These are phyloP conservation scores for Cryptops parisi DNA, from an alignment of 2,888 invertebrate species.

Conservation along the genomic window DNA sequence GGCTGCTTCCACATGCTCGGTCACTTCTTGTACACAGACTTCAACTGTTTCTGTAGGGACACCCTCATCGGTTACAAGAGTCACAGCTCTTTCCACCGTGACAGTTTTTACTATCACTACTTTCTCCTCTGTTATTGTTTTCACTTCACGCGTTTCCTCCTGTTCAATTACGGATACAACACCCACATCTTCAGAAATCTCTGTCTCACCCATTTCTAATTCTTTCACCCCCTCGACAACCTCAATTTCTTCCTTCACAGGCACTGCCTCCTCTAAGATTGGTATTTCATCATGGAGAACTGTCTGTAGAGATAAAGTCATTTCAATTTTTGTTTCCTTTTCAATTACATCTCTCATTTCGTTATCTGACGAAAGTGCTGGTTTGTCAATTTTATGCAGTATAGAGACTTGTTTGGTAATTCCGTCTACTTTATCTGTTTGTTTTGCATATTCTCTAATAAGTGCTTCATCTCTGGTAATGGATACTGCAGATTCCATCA, in stretches of 20 bases:
- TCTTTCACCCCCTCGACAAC: background rate
- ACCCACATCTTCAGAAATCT: background rate
- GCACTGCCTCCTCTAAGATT: background rate
- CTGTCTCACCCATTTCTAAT: background rate
- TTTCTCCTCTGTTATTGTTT: slow-evolving; percentile 33
- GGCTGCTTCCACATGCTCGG: slow-evolving; percentile 37
- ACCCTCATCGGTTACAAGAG: slow-evolving; percentile 14
- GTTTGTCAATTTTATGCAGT: background rate
- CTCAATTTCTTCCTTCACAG: background rate
- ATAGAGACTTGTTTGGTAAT: background rate
- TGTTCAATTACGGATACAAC: background rate
- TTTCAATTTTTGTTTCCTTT: background rate
- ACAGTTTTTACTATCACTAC: slow-evolving; percentile 32
- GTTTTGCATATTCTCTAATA: background rate
- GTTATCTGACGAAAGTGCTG: background rate
- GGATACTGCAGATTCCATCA: background rate
- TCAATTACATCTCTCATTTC: too few relatives aligned
- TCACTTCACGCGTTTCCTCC: too few relatives aligned
- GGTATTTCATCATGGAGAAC: background rate
- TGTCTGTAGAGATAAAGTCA: background rate
- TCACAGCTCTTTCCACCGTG: slow-evolving; percentile 42
- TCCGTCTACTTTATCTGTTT: background rate
- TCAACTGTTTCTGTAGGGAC: slow-evolving; percentile 16
- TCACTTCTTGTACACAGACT: slow-evolving; percentile 29
- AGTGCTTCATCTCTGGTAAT: background rate